Conservation (phyloP, 2,888 invertebrate genomes). For the Microctonus hyperodae region DNA sequence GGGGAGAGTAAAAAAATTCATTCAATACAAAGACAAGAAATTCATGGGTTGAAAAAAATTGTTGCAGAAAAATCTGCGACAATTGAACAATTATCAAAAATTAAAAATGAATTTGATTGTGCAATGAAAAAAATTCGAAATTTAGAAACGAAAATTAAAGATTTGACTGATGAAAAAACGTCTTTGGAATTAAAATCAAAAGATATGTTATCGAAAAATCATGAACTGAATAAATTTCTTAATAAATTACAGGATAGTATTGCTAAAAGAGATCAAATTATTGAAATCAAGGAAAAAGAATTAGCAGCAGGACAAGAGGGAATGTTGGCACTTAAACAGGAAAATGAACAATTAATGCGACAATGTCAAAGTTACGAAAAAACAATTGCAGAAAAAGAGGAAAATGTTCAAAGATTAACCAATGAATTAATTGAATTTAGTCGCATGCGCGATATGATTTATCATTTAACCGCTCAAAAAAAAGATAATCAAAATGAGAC, state of each 20-base stretch:
- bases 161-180: conserved; percentile 41
- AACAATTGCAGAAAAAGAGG: conserved; percentile 51
- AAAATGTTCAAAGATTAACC: conserved; percentile 43
- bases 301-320: conserved; percentile 48
- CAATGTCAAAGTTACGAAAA: conserved; percentile 48
- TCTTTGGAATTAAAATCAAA: conserved; percentile 35
- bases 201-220: conserved; percentile 40
- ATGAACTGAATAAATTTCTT: conserved; percentile 42
- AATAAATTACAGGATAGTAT: conserved; percentile 47
- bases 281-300: conserved; percentile 49
- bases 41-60: conserved; percentile 51
- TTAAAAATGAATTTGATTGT: conserved; percentile 45
- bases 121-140: conserved; percentile 41
- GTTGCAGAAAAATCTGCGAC: conserved; percentile 48
- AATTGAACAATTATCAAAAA: conserved; percentile 40
- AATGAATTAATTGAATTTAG: conserved; percentile 50
- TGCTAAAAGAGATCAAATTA: conserved; percentile 52
- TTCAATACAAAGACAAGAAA: conserved; percentile 47
- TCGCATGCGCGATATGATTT: conserved; percentile 58
- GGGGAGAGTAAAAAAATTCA: conserved; percentile 47
- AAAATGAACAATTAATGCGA: conserved; percentile 49
- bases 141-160: conserved; percentile 38
- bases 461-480: conserved; percentile 54
- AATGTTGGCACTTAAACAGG: conserved; percentile 52
- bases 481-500: conserved; percentile 42